Percentiles rank a stretch among this genome's conserved stretches.
These are phyloP conservation scores for Drosophila sulfurigaster DNA, from an alignment of 1,140 invertebrate genomes.

Conservation along the genomic window DNA sequence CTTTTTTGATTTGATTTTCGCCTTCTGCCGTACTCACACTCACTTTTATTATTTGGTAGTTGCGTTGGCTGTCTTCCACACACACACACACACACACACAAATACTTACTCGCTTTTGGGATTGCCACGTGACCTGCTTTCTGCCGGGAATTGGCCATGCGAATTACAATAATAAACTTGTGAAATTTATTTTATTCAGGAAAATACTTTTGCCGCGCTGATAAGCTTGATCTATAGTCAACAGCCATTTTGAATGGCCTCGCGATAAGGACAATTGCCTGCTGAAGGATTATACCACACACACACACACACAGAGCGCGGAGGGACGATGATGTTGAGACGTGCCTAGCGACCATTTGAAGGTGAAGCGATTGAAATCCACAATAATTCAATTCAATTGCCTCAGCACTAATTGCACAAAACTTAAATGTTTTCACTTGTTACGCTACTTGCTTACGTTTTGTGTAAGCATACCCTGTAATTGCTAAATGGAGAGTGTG, in stretches of 20 bases:
- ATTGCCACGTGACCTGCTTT: slow-evolving; percentile 44
- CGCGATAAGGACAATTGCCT: slow-evolving; percentile 64
- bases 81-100: slow-evolving; percentile 6
- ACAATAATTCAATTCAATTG: slow-evolving; percentile 41
- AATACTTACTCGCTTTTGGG: slow-evolving; percentile 24
- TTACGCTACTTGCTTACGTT: background rate
- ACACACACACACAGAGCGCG: slow-evolving; percentile 5
- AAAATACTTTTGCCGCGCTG: slow-evolving; percentile 72
- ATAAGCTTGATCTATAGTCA: slow-evolving; percentile 77
- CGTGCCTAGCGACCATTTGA: slow-evolving; percentile 51
- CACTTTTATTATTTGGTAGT: slow-evolving; percentile 22
- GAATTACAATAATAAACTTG: slow-evolving; percentile 80
- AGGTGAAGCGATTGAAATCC: slow-evolving; percentile 27
- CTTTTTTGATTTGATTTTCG: slow-evolving; percentile 80
- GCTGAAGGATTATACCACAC: slow-evolving; percentile 58
- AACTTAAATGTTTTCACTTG: slow-evolving; percentile 8
- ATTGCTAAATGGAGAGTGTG: background rate
- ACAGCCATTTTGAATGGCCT: slow-evolving; percentile 57
- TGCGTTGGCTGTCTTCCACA: slow-evolving; percentile 21
- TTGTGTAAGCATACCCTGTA: background rate
- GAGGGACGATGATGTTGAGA: background rate
- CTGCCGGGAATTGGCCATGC: slow-evolving; percentile 56
- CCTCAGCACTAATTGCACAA: slow-evolving; percentile 32
- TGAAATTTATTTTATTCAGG: slow-evolving; percentile 78
- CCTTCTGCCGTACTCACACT: slow-evolving; percentile 51